Evolutionary conservation across 53 echinoderm and acorn worm genomes (phyloP).

Genomic region (Paelopatides confundens): DNA sequence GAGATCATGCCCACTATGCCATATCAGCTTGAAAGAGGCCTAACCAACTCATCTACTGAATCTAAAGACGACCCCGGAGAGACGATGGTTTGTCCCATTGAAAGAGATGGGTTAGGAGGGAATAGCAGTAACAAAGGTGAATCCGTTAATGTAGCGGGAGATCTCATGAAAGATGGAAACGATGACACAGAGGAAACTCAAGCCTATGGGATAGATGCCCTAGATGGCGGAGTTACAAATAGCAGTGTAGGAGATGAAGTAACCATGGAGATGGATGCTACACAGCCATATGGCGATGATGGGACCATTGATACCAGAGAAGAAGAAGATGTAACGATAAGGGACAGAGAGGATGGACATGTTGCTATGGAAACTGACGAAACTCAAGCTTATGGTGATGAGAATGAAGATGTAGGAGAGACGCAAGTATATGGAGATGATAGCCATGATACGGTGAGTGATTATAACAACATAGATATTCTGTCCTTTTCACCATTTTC

Average conservation of each 20-base stretch:
- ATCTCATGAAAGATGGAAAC: neutral
- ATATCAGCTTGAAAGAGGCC: neutral
- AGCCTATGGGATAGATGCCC: conserved; percentile 57
- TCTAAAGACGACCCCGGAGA: neutral
- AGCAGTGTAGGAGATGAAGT: neutral
- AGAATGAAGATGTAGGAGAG: conserved; percentile 1
- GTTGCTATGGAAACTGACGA: conserved; percentile 64
- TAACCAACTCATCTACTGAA: conserved; percentile 6
- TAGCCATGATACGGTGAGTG: conserved; percentile 35
- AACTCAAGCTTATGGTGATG: conserved; percentile 37
- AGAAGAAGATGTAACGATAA: neutral
- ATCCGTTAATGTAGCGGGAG: neutral
- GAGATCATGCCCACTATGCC: neutral
- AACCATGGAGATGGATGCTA: conserved; percentile 41
- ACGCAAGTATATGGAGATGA: conserved; percentile 34
- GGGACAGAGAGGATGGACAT: neutral
- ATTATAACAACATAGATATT: neutral
- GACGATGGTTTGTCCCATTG: conserved; percentile 20
- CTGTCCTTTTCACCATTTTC: too few relatives aligned
- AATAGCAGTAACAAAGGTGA: neutral
- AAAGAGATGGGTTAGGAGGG: neutral
- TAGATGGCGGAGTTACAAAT: neutral
- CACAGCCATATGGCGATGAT: conserved; percentile 49
- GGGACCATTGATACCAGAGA: neutral
- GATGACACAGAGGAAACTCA: conserved; percentile 59